Conservation (phyloP, 2,797 vertebrate genomes). For the Acipenser transmontanus region DNA sequence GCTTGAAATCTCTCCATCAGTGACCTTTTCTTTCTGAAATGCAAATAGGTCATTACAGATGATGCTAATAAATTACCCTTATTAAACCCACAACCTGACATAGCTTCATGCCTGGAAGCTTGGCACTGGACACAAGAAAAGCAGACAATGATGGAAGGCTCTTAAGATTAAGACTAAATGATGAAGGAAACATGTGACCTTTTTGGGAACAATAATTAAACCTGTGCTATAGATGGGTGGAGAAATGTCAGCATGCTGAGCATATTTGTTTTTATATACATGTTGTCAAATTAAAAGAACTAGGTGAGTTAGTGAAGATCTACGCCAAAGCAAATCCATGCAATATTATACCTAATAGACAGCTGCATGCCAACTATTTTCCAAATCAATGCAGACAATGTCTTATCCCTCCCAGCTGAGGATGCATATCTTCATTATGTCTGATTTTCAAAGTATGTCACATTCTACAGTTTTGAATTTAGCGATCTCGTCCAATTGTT, state of each 20-base stretch:
- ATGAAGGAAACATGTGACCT: slow-evolving; percentile 55
- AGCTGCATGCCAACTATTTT: no score
- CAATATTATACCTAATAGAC: no score
- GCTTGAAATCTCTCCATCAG: slow-evolving; percentile 40
- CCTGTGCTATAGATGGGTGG: slow-evolving; percentile 6
- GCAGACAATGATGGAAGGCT: slow-evolving; percentile 19
- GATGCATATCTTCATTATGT: no score
- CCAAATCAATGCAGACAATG: no score
- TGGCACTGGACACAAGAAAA: slow-evolving; percentile 10
- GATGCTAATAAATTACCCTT: slow-evolving; percentile 72
- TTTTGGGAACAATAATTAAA: slow-evolving; percentile 47
- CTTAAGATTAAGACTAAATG: slow-evolving; percentile 61
- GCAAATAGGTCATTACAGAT: slow-evolving; percentile 64
- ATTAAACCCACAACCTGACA: slow-evolving; percentile 50
- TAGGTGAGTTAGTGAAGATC: no score
- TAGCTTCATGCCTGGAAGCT: slow-evolving; percentile 13
- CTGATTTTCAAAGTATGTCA: no score
- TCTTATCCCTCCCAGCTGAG: no score
- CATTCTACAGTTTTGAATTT: no score
- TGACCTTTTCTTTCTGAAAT: slow-evolving; percentile 62
- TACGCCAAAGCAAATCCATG: no score
- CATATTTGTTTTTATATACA: slow-evolving; percentile 6
- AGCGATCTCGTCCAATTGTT: no score
- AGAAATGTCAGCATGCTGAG: slow-evolving; percentile 3
- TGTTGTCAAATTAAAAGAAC: no score